These are phyloP conservation scores for Ceratotherium simum DNA, from an alignment of 2,113 vertebrate species.

Conservation along the genomic window DNA sequence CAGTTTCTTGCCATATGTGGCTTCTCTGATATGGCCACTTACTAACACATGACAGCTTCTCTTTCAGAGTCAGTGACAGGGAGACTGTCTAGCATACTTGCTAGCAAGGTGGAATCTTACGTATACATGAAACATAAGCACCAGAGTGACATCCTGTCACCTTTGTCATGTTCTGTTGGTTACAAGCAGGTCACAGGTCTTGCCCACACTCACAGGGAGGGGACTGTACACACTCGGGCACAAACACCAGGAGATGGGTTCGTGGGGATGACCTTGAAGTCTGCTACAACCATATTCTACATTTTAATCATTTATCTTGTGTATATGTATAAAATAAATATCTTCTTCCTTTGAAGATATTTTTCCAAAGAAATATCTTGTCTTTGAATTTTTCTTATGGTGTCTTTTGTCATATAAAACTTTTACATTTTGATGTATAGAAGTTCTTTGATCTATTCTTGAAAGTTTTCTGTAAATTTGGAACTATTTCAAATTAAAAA, in stretches of 20 bases:
- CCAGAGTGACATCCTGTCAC: neutral
- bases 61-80: neutral
- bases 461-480: neutral
- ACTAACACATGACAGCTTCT: neutral
- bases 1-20: neutral
- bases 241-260: neutral
- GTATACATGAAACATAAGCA: neutral
- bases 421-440: neutral
- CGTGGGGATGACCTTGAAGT: neutral
- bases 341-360: neutral
- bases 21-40: neutral
- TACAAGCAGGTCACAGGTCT: neutral
- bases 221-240: neutral
- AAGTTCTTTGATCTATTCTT: neutral
- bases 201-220: neutral
- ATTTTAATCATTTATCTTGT: neutral
- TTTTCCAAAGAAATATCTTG: neutral
- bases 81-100: neutral
- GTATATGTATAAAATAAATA: neutral
- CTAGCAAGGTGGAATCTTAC: neutral
- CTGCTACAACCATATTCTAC: neutral
- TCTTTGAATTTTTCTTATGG: constrained; percentile 21
- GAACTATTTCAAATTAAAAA: neutral
- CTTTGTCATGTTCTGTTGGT: neutral
- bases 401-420: neutral